Conservation (phyloP, 2,113 vertebrate species). For the Cromileptes altivelis region DNA sequence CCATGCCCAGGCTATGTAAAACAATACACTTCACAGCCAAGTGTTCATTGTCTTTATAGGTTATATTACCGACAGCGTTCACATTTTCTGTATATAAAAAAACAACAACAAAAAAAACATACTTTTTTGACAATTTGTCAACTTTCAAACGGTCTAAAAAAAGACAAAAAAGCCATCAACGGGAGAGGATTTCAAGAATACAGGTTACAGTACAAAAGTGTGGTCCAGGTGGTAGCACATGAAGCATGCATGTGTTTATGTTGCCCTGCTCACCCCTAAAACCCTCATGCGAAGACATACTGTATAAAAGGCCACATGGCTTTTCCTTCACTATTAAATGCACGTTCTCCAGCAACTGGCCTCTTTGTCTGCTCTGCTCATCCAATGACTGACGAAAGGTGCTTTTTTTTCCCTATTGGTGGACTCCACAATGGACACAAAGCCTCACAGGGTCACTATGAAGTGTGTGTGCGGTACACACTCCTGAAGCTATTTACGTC, state of each 20-base stretch:
- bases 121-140: conserved; percentile 60
- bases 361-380: conserved; percentile 61
- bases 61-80: conserved; percentile 69
- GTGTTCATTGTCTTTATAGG: conserved; percentile 61
- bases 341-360: conserved; percentile 54
- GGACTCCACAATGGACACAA: conserved; percentile 21
- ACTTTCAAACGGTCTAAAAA: conserved; percentile 61
- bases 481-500: conserved; percentile 30
- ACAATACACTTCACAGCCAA: conserved; percentile 65
- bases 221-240: conserved; percentile 73
- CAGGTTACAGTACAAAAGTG: conserved; percentile 84
- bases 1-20: conserved; percentile 40
- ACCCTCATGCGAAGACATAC: conserved; percentile 71
- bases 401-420: conserved; percentile 40
- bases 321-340: conserved; percentile 79
- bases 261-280: conserved; percentile 61
- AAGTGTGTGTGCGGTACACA: conserved; percentile 39
- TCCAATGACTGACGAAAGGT: conserved; percentile 64
- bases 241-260: conserved; percentile 78
- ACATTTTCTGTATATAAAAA: conserved; percentile 81
- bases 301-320: conserved; percentile 83
- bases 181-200: conserved; percentile 80
- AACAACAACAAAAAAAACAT: conserved; percentile 44
- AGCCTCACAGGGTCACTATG: conserved; percentile 22
- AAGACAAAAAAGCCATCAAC: conserved; percentile 68